Evolutionary conservation across 2,797 vertebrate genomes (phyloP).

Genomic region (Cirrhinus molitorella): DNA sequence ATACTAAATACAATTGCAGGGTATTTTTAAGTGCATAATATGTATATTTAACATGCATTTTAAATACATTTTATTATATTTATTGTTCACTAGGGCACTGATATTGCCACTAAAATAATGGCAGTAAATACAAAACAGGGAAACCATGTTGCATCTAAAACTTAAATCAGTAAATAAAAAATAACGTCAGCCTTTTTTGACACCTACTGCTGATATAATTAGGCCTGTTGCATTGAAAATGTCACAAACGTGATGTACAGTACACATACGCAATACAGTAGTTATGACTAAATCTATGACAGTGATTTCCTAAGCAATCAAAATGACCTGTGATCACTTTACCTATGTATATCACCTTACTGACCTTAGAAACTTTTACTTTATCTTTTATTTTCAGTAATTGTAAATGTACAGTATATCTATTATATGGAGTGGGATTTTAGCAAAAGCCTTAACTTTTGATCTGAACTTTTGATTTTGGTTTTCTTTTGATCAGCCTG

Average conservation of each 20-base stretch:
- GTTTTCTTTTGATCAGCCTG: neutral
- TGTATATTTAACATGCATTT: no score
- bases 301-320: neutral
- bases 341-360: neutral
- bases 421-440: no score
- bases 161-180: no score
- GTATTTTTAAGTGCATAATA: no score
- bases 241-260: neutral
- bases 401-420: neutral
- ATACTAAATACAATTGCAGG: no score
- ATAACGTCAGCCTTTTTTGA: no score
- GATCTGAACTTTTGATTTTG: no score
- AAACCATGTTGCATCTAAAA: neutral
- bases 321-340: neutral
- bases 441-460: no score
- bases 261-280: neutral
- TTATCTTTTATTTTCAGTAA: neutral
- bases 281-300: no score
- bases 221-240: neutral
- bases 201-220: no score
- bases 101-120: neutral
- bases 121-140: neutral
- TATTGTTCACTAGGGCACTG: no score
- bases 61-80: no score
- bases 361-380: neutral